phyloP scores from a whole-genome alignment of 2,113 vertebrate genomes.

The Ovis aries region DNA sequence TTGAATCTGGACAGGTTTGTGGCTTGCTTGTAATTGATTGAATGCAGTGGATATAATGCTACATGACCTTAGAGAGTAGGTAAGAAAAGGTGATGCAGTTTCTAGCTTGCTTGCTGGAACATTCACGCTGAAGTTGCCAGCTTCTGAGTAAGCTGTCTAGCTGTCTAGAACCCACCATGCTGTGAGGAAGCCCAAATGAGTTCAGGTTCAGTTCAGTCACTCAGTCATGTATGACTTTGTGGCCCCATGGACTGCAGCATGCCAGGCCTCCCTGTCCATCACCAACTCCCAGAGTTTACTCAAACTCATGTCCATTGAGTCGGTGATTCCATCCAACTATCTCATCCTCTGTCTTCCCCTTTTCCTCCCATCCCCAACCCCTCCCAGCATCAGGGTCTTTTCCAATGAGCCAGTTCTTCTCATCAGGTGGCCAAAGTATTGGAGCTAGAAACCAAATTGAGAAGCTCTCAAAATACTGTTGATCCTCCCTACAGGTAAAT shows the following conservation, averaged over 20 bases:
- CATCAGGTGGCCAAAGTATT: background rate
- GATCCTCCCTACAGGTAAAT: background rate
- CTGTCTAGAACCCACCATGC: background rate
- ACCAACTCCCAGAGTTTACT: background rate
- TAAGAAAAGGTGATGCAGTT: background rate
- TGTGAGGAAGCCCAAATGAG: background rate
- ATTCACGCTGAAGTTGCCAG: background rate
- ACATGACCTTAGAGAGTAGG: background rate
- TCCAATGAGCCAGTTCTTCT: background rate
- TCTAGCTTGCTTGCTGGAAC: background rate
- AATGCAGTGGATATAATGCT: background rate
- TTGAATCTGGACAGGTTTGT: background rate
- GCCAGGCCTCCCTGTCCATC: background rate
- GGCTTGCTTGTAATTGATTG: background rate
- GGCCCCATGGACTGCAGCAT: background rate
- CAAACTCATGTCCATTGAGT: background rate
- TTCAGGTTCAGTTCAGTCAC: background rate
- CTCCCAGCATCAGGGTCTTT: background rate
- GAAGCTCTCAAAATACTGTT: background rate
- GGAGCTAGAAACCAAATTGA: background rate
- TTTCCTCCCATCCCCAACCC: background rate
- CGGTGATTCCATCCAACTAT: background rate
- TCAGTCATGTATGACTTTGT: background rate
- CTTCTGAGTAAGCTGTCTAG: background rate
- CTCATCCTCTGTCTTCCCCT: background rate